Conservation (phyloP, 2,888 invertebrate species). For the Nebria brevicollis region DNA sequence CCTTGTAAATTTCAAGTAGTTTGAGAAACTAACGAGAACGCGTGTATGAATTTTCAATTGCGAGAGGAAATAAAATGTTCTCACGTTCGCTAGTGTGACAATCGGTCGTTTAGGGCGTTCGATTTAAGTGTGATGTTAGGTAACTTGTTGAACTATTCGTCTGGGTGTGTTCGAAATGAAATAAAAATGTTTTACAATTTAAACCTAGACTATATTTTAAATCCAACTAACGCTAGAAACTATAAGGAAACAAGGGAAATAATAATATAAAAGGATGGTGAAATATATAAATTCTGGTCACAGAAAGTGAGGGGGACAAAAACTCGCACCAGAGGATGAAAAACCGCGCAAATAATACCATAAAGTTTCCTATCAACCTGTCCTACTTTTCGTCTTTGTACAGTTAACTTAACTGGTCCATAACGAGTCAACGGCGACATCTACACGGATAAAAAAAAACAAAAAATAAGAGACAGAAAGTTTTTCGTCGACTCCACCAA, state of each 20-base stretch:
- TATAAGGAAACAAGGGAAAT: not conserved
- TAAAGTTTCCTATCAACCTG: not conserved
- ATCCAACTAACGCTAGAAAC: not conserved
- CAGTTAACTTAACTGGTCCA: not conserved
- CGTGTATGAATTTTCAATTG: not conserved
- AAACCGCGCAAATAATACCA: not conserved
- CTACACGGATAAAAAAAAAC: not conserved
- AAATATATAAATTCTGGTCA: not conserved
- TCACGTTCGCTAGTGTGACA: not conserved
- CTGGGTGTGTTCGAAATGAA: no score
- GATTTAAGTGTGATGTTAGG: not conserved
- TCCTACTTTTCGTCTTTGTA: not conserved
- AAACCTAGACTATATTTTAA: not conserved
- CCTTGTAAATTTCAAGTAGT: not conserved
- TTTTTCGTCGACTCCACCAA: not conserved
- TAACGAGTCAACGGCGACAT: not conserved
- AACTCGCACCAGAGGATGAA: not conserved
- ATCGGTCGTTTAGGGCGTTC: not conserved
- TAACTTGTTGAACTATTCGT: not conserved
- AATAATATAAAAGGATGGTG: not conserved
- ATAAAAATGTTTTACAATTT: not conserved
- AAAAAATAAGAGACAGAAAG: not conserved
- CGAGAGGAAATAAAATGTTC: not conserved
- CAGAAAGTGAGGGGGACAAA: not conserved
- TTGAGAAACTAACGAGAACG: not conserved